Evolutionary conservation across 2,888 invertebrate genomes (phyloP).

Genomic region (Timandra comae): DNA sequence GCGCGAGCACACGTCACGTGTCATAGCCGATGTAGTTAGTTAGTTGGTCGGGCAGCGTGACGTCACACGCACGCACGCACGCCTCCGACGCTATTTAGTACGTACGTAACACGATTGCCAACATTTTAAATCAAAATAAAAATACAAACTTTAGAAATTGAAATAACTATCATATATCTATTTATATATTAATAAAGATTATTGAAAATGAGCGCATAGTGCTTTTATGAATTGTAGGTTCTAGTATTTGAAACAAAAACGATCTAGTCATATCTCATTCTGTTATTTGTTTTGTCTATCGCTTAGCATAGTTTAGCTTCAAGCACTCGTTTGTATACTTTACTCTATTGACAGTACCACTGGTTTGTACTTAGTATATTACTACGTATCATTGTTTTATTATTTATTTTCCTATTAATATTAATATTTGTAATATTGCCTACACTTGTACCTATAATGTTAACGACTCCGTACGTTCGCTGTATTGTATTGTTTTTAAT

Average conservation of each 20-base stretch:
- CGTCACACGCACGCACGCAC: conserved; percentile 13
- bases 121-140: conserved; percentile 68
- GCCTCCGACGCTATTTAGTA: conserved; percentile 59
- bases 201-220: conserved; percentile 75
- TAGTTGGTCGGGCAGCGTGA: conserved; percentile 43
- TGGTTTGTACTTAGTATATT: conserved; percentile 25
- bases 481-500: conserved; percentile 44
- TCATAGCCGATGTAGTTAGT: conserved; percentile 39
- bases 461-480: not conserved
- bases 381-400: conserved; percentile 23
- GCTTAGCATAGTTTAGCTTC: conserved; percentile 77
- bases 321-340: conserved; percentile 57
- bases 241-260: conserved; percentile 66
- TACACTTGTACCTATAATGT: conserved; percentile 13
- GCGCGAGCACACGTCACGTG: conserved; percentile 36
- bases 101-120: conserved; percentile 69
- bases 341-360: conserved; percentile 34
- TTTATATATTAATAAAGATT: conserved; percentile 72
- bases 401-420: conserved; percentile 23
- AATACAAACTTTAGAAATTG: conserved; percentile 64
- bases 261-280: conserved; percentile 75
- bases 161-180: conserved; percentile 73
- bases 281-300: conserved; percentile 66
- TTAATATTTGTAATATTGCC: conserved; percentile 5
- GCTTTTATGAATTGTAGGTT: conserved; percentile 73